These are phyloP conservation scores for Rhorus exstirpatorius DNA, from an alignment of 2,888 invertebrate species.

Conservation along the genomic window DNA sequence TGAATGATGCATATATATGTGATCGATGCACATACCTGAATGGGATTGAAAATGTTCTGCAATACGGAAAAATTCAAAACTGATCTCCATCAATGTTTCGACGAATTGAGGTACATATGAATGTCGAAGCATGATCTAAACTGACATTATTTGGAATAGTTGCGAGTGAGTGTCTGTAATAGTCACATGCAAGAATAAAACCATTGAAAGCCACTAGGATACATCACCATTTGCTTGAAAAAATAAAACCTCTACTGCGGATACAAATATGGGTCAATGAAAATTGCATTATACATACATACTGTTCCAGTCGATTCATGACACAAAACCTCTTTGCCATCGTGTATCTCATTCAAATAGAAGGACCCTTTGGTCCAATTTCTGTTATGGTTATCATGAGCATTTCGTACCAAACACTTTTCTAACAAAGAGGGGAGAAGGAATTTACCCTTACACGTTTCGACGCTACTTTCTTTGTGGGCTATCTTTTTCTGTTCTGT, in stretches of 20 bases:
- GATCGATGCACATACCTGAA: background rate
- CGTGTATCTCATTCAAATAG: conserved; percentile 1
- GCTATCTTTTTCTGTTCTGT: background rate
- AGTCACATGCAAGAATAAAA: background rate
- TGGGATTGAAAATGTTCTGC: background rate
- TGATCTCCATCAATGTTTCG: conserved; percentile 7
- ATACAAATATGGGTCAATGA: background rate
- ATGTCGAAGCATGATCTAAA: background rate
- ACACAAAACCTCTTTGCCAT: conserved; percentile 10
- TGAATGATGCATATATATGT: background rate
- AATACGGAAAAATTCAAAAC: conserved; percentile 4
- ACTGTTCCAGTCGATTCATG: background rate
- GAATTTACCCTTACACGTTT: no score
- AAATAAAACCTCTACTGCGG: background rate
- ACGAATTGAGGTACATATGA: background rate
- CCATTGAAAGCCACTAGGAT: background rate
- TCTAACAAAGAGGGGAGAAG: conserved; percentile 13
- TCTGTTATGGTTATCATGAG: conserved; percentile 28
- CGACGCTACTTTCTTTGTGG: no score
- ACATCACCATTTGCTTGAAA: background rate
- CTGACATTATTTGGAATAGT: background rate
- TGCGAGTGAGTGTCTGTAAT: background rate
- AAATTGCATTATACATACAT: background rate
- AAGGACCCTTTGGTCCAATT: conserved; percentile 12
- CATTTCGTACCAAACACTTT: conserved; percentile 36